Evolutionary conservation across 2,113 vertebrate genomes (phyloP).

Genomic region (Elephas maximus): DNA sequence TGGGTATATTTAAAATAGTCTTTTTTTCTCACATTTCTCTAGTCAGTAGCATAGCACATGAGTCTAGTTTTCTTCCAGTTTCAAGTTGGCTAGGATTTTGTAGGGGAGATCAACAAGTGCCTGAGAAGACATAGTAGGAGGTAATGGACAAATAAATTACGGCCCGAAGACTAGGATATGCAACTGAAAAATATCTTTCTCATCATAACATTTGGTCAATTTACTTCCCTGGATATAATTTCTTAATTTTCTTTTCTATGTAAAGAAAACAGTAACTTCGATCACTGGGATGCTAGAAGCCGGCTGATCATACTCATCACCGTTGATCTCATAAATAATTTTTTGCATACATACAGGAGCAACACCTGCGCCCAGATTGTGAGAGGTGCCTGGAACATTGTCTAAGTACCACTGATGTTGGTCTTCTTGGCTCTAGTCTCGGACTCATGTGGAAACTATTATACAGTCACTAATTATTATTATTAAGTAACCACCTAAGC

Average conservation of each 20-base stretch:
- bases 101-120: background rate
- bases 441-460: background rate
- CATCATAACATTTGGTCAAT: background rate
- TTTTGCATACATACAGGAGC: background rate
- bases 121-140: background rate
- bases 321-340: background rate
- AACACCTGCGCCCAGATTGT: background rate
- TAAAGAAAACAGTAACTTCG: background rate
- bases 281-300: background rate
- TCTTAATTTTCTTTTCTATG: background rate
- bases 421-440: background rate
- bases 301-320: background rate
- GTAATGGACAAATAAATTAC: background rate
- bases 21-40: background rate
- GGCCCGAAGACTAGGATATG: background rate
- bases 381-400: background rate
- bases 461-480: background rate
- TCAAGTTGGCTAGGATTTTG: background rate
- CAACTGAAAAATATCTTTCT: background rate
- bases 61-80: background rate
- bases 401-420: background rate
- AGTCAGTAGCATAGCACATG: background rate
- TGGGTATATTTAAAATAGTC: background rate
- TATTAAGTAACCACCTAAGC: background rate
- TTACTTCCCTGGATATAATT: background rate